Percentiles rank a stretch among this genome's conserved stretches.
These are phyloP conservation scores for Struthio camelus DNA, from an alignment of 2,113 vertebrate genomes.

Conservation along the genomic window DNA sequence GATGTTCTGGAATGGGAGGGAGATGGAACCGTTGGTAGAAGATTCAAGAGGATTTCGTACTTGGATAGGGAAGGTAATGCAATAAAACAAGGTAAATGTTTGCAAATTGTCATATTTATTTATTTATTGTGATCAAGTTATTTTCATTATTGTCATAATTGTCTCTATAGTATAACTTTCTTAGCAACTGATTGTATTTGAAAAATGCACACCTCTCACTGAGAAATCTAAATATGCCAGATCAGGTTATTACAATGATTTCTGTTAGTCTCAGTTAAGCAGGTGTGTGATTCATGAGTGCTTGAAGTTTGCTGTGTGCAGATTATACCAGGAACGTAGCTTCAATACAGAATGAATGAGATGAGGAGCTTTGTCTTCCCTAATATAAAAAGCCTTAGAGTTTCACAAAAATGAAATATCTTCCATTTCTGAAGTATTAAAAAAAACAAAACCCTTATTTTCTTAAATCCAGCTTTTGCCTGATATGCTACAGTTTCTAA, in stretches of 20 bases:
- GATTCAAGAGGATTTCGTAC: neutral
- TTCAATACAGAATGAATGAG: neutral
- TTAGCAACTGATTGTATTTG: neutral
- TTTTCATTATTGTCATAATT: neutral
- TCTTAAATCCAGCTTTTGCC: neutral
- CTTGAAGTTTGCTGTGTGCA: neutral
- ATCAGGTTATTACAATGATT: neutral
- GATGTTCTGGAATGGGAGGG: neutral
- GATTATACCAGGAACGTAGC: neutral
- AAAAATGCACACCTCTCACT: neutral
- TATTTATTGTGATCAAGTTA: neutral
- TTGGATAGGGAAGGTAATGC: neutral
- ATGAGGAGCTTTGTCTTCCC: neutral
- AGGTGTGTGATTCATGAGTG: neutral
- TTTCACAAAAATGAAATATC: fast-evolving
- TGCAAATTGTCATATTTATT: neutral
- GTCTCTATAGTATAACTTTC: neutral
- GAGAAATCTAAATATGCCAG: neutral
- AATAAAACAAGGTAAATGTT: neutral
- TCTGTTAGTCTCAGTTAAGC: neutral
- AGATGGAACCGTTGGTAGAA: neutral
- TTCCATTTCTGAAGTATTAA: neutral
- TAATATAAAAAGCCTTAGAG: neutral
- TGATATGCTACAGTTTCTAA: neutral
- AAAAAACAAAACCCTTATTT: neutral